phyloP scores from a whole-genome alignment of 2,113 vertebrate genomes.

The Phainopepla nitens region DNA sequence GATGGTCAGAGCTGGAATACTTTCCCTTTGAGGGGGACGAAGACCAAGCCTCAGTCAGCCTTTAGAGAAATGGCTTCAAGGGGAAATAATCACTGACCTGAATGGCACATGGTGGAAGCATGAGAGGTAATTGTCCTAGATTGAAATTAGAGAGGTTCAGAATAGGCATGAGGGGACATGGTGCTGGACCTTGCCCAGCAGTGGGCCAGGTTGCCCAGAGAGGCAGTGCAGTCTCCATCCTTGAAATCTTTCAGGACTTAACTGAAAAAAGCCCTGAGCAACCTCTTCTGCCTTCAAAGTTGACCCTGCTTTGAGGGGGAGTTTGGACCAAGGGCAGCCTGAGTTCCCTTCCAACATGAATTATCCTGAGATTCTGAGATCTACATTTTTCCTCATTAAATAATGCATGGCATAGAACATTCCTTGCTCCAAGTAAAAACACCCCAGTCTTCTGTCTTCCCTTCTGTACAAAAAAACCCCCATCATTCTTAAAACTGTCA shows the following conservation, averaged over 20 bases:
- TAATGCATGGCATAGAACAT: not conserved
- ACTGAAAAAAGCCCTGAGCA: not conserved
- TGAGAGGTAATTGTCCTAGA: not conserved
- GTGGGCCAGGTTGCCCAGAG: not conserved
- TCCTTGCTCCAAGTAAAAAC: not conserved
- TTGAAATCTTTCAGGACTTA: not conserved
- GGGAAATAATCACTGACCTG: not conserved
- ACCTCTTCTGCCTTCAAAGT: not conserved
- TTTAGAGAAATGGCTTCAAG: not conserved
- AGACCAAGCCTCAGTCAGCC: not conserved
- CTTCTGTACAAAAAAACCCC: not conserved
- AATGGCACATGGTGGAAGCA: not conserved
- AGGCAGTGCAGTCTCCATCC: not conserved
- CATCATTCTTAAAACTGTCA: conserved; percentile 1
- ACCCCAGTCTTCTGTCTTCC: not conserved
- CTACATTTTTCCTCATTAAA: conserved; percentile 1
- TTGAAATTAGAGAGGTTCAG: not conserved
- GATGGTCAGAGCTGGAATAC: not conserved
- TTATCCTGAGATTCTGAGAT: not conserved
- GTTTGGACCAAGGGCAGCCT: not conserved
- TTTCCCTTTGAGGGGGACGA: not conserved
- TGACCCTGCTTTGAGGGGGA: not conserved
- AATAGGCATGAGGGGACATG: not conserved
- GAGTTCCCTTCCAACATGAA: not conserved
- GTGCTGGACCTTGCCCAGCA: not conserved